phyloP scores from a whole-genome alignment of 2,888 invertebrate genomes.

The Onthophagus sagittarius region DNA sequence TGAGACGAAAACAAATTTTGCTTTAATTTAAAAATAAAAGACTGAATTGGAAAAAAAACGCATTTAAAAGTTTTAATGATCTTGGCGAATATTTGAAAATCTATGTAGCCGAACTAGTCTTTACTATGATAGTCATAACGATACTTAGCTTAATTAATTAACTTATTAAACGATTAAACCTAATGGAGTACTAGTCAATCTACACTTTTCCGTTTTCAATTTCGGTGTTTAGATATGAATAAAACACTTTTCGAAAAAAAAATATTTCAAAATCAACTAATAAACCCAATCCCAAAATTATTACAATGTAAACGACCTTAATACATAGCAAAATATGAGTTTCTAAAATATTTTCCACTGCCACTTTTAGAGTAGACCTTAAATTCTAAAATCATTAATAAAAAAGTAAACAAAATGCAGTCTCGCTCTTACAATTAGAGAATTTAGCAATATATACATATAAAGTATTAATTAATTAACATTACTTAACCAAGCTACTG shows the following conservation, averaged over 20 bases:
- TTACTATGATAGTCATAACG: slow-evolving; percentile 18
- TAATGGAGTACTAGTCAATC: slow-evolving; percentile 13
- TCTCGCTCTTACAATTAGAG: slow-evolving; percentile 15
- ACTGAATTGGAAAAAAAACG: background rate
- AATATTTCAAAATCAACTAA: background rate
- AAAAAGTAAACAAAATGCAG: slow-evolving; percentile 3
- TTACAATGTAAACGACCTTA: background rate
- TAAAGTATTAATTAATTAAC: background rate
- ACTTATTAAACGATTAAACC: slow-evolving; percentile 15
- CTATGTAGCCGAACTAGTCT: slow-evolving; percentile 21
- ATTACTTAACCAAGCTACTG: slow-evolving; percentile 6
- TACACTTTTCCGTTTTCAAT: slow-evolving; percentile 1
- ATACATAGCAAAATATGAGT: slow-evolving; percentile 2
- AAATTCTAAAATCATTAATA: slow-evolving; percentile 15
- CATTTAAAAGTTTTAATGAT: background rate
- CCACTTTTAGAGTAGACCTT: slow-evolving; percentile 36
- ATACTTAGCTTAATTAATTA: slow-evolving; percentile 1
- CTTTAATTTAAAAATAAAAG: background rate
- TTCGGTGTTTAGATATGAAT: slow-evolving; percentile 18
- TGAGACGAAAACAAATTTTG: no score
- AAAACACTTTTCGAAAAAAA: background rate
- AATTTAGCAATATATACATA: slow-evolving; percentile 17
- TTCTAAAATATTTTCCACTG: slow-evolving; percentile 44
- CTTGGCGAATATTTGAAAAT: slow-evolving; percentile 6
- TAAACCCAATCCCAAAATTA: background rate